Conservation (phyloP, 1,140 invertebrate genomes). For the Lerema accius region DNA sequence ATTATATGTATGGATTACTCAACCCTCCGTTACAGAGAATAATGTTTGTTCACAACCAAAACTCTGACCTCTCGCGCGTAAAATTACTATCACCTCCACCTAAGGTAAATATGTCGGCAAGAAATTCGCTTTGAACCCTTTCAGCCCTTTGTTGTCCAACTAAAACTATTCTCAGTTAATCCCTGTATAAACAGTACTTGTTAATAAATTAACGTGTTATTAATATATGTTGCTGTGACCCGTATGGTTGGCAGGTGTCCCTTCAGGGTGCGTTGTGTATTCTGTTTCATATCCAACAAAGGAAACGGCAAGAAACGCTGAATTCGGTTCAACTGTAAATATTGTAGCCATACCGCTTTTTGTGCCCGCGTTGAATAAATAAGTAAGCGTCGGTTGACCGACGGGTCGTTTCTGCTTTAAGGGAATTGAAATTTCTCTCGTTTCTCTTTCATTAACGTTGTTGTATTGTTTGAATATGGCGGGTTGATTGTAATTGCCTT, state of each 20-base stretch:
- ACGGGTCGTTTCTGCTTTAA: conserved; percentile 34
- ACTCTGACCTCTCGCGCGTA: conserved; percentile 73
- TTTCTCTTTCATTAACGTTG: conserved; percentile 37
- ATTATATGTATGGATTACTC: conserved; percentile 34
- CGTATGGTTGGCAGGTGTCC: conserved; percentile 75
- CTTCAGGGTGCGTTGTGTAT: conserved; percentile 57
- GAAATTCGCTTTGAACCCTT: conserved; percentile 82
- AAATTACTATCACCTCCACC: conserved; percentile 80
- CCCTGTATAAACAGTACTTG: conserved; percentile 80
- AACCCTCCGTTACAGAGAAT: conserved; percentile 43
- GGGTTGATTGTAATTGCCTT: conserved; percentile 35
- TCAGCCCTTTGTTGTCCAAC: conserved; percentile 79
- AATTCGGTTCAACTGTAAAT: conserved; percentile 70
- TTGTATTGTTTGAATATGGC: conserved; percentile 36
- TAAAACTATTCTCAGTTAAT: conserved; percentile 82
- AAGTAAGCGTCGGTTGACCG: conserved; percentile 40
- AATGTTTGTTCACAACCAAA: conserved; percentile 72
- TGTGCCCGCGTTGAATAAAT: conserved; percentile 64
- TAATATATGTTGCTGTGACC: conserved; percentile 79
- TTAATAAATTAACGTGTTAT: conserved; percentile 82
- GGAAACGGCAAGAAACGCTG: conserved; percentile 66
- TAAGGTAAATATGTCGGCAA: conserved; percentile 82
- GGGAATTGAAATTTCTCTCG: conserved; percentile 33
- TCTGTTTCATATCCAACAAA: conserved; percentile 72
- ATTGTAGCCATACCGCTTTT: conserved; percentile 66